Evolutionary conservation across 2,888 invertebrate species (phyloP), one percentile per base, ranked within the genome.

Genomic region (Lathronympha strigana): DNA sequence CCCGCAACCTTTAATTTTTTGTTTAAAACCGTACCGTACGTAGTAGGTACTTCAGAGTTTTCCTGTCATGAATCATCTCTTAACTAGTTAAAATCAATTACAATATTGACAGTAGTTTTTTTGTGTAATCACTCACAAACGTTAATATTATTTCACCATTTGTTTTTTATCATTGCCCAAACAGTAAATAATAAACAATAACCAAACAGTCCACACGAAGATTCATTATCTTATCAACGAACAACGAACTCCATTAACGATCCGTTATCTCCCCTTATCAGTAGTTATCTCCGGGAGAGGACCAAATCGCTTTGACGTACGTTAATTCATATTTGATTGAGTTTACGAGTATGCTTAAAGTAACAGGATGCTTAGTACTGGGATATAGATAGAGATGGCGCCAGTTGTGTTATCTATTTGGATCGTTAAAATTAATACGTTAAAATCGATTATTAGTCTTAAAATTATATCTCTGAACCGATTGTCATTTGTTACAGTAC

Each of bases 211-310:
- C n/a, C n/a, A n/a, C 75, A 70, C 71, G 74, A 73, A 84, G 85
- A 86, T 87, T 86, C 87, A 86, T 88, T 86, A 86, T 85, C 83
- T 88, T 84, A 89, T 88, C 87, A 69, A 68, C 17, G 50, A 72
- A 80, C 79, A 82, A 81, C 79, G 72, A 76, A 74, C 73, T 75
- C 86, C 87, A 88, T 88, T 88, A 88, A 78, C 79, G 76, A 85
- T 83, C 49, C 57, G 63, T 83, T 87, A 88, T 87, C 88, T 72
- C 67, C 28, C 67, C 73, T 83, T 87, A 87, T 87, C 87, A 72
- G 43, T 4, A 68, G 72, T 83, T 87, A 87, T 87, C 87, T 72
- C 40, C 9, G 61, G 71, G 70, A 80, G 87, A 82, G 80, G 78
- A 72, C 78, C 75, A 78, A 84, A 83, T 80, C 80, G 77, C 66